Evolutionary conservation across 1,140 invertebrate genomes (phyloP), one percentile per base, ranked within the genome.

Genomic region (Drosophila saltans): DNA sequence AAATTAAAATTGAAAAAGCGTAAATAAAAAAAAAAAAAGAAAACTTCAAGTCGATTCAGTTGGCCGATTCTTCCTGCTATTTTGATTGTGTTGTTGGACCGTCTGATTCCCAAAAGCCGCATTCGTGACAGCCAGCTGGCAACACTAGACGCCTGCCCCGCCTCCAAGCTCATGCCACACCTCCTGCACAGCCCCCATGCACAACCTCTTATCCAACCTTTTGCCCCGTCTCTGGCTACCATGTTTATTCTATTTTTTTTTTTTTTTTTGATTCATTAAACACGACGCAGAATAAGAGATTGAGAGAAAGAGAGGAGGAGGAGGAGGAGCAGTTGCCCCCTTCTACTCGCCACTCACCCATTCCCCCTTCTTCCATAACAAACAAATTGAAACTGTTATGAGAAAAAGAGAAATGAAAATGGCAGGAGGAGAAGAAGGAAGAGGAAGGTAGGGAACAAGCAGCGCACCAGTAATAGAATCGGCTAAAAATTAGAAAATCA

Each of bases 41-140:
- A 85, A 78, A 81, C 81, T 67, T 57, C 65, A 52, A 43, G 68
- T 69, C 82, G 83, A 86, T 80, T 69, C 83, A 86, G 83, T 88
- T 78, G 83, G 84, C 67, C 80, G 83, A 68, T 78, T 88, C 83
- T 88, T 88, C 83, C 83, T 89, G 80, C 80, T 77, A 70, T 67
- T 62, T 56, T 69, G 64, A 52, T 66, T 73, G 40, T 40, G 58
- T 63, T 68, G 62, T 81, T 85, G 72, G 72, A 68, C 66, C 74
- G 66, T 56, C 45, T 33, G 52, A 81, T 64, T 55, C 80, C 66
- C 56, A 55, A 70, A 83, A 83, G 59, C 83, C 66, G 45, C 55
- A 75, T 79, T 85, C 82, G 79, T 85, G 82, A 85, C 79, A 85
- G 81, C 56, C 82, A 82, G 75, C 79, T 85, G 81, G 74, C 63